Evolutionary conservation across 2,797 vertebrate species (phyloP).

Genomic region (Acrossocheilus fasciatus): DNA sequence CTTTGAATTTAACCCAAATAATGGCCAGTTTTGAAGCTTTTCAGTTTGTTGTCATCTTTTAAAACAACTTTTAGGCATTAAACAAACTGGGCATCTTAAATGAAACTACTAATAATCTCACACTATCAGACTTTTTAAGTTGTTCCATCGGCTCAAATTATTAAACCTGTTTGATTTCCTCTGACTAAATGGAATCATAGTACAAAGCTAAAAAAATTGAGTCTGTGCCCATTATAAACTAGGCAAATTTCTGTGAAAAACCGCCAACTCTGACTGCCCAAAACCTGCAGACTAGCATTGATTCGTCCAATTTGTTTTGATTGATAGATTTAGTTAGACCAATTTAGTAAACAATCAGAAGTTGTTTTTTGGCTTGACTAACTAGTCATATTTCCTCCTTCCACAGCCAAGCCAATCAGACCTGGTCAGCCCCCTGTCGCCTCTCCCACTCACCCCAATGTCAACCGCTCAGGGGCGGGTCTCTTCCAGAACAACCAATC

Average conservation of each 20-base stretch:
- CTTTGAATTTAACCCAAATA: background rate
- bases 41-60: background rate
- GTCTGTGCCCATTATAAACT: background rate
- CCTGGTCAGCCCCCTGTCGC: constrained; percentile 88
- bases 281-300: background rate
- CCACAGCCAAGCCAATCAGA: constrained; percentile 87
- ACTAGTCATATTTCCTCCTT: constrained; percentile 2
- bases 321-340: no score
- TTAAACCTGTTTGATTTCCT: background rate
- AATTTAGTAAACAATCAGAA: background rate
- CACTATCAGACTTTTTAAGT: background rate
- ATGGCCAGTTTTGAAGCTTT: background rate
- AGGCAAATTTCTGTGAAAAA: background rate
- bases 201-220: background rate
- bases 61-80: background rate
- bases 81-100: background rate
- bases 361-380: background rate
- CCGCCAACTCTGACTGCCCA: background rate
- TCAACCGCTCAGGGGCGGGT: constrained; percentile 81
- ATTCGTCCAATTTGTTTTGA: background rate
- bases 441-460: constrained; percentile 88
- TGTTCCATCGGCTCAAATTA: no score
- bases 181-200: background rate
- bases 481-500: constrained; percentile 86
- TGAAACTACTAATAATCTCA: no score